Conservation (phyloP, 92 coral and sea anemone genomes). For the Plumapathes pennacea region DNA sequence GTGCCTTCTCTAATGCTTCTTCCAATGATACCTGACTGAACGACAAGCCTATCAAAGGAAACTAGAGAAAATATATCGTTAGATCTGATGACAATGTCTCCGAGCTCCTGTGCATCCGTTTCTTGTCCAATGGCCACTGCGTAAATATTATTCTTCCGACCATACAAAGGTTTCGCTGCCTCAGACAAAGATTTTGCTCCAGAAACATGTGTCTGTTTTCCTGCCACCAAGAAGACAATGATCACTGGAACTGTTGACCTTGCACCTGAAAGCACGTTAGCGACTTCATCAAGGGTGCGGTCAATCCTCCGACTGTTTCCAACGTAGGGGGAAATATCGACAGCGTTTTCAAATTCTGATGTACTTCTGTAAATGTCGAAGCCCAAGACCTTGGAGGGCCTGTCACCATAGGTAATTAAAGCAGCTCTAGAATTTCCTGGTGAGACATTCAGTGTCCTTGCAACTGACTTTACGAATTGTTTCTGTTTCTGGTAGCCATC, state of each 20-base stretch:
- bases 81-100: slow-evolving; percentile 38
- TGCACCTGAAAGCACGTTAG: slow-evolving; percentile 40
- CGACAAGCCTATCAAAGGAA: slow-evolving; percentile 29
- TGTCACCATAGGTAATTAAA: slow-evolving; percentile 62
- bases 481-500: slow-evolving; percentile 50
- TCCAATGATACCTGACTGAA: slow-evolving; percentile 33
- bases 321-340: slow-evolving; percentile 51
- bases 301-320: slow-evolving; percentile 66
- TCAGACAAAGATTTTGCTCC: slow-evolving; percentile 48
- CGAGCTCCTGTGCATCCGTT: slow-evolving; percentile 40
- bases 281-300: slow-evolving; percentile 57
- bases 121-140: slow-evolving; percentile 66
- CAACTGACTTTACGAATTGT: slow-evolving; percentile 58
- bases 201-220: slow-evolving; percentile 39
- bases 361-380: slow-evolving; percentile 15
- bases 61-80: slow-evolving; percentile 49
- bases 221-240: slow-evolving; percentile 61
- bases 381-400: slow-evolving; percentile 23
- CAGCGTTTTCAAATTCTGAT: slow-evolving; percentile 38
- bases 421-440: slow-evolving; percentile 75
- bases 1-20: slow-evolving; percentile 45
- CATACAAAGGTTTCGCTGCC: slow-evolving; percentile 62
- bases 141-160: slow-evolving; percentile 45
- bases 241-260: slow-evolving; percentile 41
- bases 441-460: slow-evolving; percentile 57